Percentiles rank a stretch among this genome's conserved stretches.
Evolutionary conservation across 2,797 vertebrate genomes (phyloP).

Genomic region (Sebastes aleutianus): DNA sequence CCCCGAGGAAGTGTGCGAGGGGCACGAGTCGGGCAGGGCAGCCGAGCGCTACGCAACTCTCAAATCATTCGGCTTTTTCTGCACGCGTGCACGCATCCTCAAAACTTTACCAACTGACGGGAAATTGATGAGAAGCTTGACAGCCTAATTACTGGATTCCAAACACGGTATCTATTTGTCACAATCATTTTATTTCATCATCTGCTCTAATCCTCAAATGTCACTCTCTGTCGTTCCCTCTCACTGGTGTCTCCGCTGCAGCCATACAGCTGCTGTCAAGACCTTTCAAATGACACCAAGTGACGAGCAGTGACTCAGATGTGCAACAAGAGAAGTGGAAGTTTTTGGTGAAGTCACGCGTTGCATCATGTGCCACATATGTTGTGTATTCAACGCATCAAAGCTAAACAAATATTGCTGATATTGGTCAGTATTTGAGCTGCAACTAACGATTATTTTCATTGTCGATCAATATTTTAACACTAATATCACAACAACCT

Average conservation of each 20-base stretch:
- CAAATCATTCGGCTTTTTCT: not conserved
- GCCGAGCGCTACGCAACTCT: not conserved
- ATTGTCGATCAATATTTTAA: no score
- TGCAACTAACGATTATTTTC: no score
- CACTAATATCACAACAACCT: no score
- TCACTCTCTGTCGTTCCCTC: not conserved
- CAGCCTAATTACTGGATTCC: not conserved
- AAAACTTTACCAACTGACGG: not conserved
- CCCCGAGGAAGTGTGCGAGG: constrained; percentile 1
- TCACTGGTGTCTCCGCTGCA: not conserved
- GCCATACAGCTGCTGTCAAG: not conserved
- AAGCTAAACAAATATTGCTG: not conserved
- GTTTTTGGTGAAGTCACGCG: not conserved
- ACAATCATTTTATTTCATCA: not conserved
- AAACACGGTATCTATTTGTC: constrained; percentile 12
- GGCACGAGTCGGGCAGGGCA: not conserved
- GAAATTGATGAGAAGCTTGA: not conserved
- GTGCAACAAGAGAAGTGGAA: constrained; percentile 20
- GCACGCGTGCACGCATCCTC: not conserved
- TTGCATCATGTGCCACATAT: constrained; percentile 5
- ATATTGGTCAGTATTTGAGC: not conserved
- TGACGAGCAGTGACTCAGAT: not conserved
- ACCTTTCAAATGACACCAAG: constrained; percentile 1
- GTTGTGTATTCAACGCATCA: not conserved
- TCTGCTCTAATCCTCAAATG: not conserved